phyloP scores from a whole-genome alignment of 2,113 vertebrate genomes.

The Rhizomys pruinosus region DNA sequence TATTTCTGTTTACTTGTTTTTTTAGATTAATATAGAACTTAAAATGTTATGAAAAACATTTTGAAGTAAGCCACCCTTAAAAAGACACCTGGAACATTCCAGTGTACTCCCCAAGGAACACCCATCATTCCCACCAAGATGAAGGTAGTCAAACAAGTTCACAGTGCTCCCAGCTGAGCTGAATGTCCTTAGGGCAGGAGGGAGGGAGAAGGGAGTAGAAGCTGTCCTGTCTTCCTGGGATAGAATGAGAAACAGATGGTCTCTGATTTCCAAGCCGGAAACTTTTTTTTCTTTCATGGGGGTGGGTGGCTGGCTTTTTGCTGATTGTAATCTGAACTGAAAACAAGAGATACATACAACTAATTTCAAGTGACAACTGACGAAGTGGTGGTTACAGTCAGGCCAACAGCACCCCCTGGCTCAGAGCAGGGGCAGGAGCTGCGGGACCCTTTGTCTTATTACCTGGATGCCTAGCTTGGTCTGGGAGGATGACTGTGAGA shows the following conservation, averaged over 20 bases:
- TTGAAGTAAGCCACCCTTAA: background rate
- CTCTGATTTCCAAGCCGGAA: constrained; percentile 77
- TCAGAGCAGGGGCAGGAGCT: background rate
- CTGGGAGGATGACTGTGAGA: too few species aligned
- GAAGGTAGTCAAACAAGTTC: constrained; percentile 55
- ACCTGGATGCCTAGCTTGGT: background rate
- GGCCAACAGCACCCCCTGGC: background rate
- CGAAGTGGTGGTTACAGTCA: background rate
- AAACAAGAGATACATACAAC: constrained; percentile 55
- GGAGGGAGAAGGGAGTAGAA: background rate
- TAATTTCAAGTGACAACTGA: background rate
- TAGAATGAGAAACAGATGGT: constrained; percentile 83
- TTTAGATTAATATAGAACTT: background rate
- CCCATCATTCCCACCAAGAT: background rate
- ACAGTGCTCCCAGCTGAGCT: constrained; percentile 30
- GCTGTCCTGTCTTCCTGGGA: background rate
- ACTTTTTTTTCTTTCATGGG: background rate
- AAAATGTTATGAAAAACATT: background rate
- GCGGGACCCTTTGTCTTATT: background rate
- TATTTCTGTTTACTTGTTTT: background rate
- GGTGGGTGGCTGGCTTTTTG: constrained; percentile 77
- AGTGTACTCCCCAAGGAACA: background rate
- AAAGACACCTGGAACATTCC: background rate
- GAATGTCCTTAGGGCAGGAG: background rate
- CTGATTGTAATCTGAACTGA: constrained; percentile 65